These are phyloP conservation scores for Hedya salicella DNA, from an alignment of 2,888 invertebrate species.

Conservation along the genomic window DNA sequence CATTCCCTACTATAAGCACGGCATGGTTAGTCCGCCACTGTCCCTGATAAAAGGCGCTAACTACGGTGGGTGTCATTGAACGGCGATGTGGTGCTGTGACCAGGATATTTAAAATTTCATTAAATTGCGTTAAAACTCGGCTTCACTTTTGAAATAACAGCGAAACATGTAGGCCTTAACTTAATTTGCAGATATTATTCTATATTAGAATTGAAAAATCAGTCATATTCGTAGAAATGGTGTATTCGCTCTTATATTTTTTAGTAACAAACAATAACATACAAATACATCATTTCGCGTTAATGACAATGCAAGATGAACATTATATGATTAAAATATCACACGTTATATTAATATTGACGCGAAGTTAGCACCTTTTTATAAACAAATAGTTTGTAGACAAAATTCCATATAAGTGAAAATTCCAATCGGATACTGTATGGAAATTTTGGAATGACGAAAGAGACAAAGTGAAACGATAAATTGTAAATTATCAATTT, in stretches of 20 bases:
- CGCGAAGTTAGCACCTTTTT: slow-evolving; percentile 18
- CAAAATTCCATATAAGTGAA: not conserved
- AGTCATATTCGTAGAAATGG: too few species aligned
- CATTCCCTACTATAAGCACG: not conserved
- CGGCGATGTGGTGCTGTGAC: slow-evolving; percentile 4
- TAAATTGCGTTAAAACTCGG: too few species aligned
- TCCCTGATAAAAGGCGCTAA: slow-evolving; percentile 3
- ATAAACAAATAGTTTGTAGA: not conserved
- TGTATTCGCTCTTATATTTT: too few species aligned
- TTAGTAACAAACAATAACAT: too few species aligned
- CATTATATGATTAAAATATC: too few species aligned
- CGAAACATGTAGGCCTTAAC: too few species aligned
- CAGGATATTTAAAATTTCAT: slow-evolving; percentile 12
- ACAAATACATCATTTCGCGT: too few species aligned
- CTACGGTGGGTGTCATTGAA: not conserved
- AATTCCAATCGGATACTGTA: not conserved
- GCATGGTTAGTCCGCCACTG: not conserved
- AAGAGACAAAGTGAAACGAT: not conserved
- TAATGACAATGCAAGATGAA: too few species aligned
- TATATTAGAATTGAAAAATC: too few species aligned
- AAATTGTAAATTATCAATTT: not conserved
- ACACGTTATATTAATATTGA: not conserved
- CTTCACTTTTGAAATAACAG: too few species aligned
- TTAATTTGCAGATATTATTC: too few species aligned
- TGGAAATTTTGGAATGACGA: not conserved